Conservation (phyloP, 2,888 invertebrate genomes). For the Seira sanloemensis region DNA sequence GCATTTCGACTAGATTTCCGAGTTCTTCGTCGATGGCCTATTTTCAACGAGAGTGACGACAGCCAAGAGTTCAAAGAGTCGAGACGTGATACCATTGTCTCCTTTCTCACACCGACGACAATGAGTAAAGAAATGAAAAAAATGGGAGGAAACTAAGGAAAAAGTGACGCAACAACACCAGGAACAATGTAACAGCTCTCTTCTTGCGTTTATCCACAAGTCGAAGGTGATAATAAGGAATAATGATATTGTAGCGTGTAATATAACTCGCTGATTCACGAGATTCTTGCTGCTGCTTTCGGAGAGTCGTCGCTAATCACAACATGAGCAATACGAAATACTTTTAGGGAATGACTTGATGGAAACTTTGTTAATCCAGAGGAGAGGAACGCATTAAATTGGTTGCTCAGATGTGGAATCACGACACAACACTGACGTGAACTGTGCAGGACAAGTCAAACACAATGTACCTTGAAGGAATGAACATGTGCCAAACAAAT, state of each 20-base stretch:
- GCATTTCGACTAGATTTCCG: constrained; percentile 71
- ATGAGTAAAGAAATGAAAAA: neutral
- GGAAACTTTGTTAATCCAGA: neutral
- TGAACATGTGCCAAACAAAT: no score
- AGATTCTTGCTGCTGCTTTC: no score
- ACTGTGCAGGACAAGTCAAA: no score
- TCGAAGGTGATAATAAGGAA: neutral
- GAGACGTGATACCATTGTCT: constrained; percentile 72
- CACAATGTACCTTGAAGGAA: no score
- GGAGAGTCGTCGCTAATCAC: no score
- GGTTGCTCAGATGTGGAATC: constrained; percentile 43
- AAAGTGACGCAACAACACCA: neutral
- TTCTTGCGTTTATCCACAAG: no score
- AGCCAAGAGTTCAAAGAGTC: constrained; percentile 74
- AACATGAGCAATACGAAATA: no score
- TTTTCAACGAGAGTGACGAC: constrained; percentile 73
- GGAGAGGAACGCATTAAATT: constrained; percentile 7
- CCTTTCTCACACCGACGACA: constrained; percentile 9
- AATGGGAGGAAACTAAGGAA: neutral
- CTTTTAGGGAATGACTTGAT: no score
- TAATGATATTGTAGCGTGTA: no score
- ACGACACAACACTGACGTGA: constrained; percentile 31
- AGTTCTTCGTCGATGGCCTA: constrained; percentile 73
- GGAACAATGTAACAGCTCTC: no score
- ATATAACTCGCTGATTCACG: no score